Base-by-base conservation (phyloP, 1,140 invertebrate species). In the Triops cancriformis region DNA sequence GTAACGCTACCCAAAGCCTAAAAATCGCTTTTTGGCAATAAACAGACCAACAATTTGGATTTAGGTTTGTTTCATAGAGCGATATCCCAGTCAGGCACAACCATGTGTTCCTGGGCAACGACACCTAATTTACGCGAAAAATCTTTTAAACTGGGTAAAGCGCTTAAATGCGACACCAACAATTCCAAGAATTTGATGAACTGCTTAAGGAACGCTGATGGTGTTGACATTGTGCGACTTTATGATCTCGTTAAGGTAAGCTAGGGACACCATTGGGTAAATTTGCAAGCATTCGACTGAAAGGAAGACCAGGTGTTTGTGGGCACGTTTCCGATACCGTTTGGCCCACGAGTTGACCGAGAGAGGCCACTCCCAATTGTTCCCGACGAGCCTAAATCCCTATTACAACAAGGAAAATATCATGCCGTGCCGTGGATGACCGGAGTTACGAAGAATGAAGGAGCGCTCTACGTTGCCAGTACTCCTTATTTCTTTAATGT, bases 51-150 rank as follows among this genome's bases (percentile, higher is more conserved):
- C 26, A 1, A 3, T 5, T 31, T 45, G 26, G 75, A 79, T 82
- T 28, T 64, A 92, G 91, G 89, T 11, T 81, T 90, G 14, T 92
- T 94, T 78, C 89, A 92, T 77, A 88, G 89, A 45, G 92, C 85
- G 2, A 93, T 94, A 77, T 89, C 91, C 0, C 89, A 93, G 84
- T 93, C 92, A 81, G 94, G 94, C 1, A 93, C 91, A 1, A 89
- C 91, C 1, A 83, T 93, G 7, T 91, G 90, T 81, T 88, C 91
- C 0, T 96, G 94, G 93, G 89, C 91, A 0, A 86, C 93, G 73
- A 88, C 90, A 0, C 85, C 87, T 11, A 85, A 90, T 78, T 88
- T 90, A 0, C 84, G 87, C 10, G 82, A 85, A 18, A 89, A 91
- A 79, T 89, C 92, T 0, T 84, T 86, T 73, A 87, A 88, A 76